Percentiles rank a stretch among this genome's conserved stretches.
These are phyloP conservation scores for Tigriopus californicus DNA, from an alignment of 2,888 invertebrate species.

Conservation along the genomic window DNA sequence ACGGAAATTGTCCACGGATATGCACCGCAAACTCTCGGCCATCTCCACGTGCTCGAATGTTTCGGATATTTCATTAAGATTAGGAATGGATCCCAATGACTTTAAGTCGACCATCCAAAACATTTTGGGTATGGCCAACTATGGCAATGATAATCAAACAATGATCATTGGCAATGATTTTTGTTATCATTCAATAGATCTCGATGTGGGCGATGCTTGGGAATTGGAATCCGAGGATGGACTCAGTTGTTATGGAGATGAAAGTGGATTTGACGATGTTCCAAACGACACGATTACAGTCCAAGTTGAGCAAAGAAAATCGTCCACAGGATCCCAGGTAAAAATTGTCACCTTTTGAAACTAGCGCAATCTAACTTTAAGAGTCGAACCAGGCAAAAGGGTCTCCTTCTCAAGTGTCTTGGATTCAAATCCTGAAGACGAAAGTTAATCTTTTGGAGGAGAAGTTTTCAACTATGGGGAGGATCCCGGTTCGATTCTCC, in stretches of 20 bases:
- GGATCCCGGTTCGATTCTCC: too few relatives aligned
- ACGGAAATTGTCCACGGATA: slow-evolving; percentile 1
- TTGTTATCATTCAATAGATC: neutral
- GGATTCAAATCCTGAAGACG: too few relatives aligned
- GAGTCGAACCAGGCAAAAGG: too few relatives aligned
- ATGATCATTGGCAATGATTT: neutral
- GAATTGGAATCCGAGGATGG: neutral
- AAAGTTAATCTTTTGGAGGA: too few relatives aligned
- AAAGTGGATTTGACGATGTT: neutral
- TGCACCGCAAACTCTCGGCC: slow-evolving; percentile 10
- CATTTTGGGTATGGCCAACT: neutral
- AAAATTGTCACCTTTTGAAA: neutral
- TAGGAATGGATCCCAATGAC: slow-evolving; percentile 5
- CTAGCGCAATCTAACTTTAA: neutral
- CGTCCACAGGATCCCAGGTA: neutral
- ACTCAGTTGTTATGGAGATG: neutral
- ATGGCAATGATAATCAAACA: neutral
- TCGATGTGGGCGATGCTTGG: neutral
- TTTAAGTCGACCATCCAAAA: slow-evolving; percentile 6
- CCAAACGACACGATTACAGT: neutral
- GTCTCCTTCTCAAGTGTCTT: too few relatives aligned
- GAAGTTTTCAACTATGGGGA: too few relatives aligned
- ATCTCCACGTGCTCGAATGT: slow-evolving; percentile 9
- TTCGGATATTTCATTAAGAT: neutral
- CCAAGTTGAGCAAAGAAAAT: neutral